phyloP scores from a whole-genome alignment of 2,113 vertebrate species.

The Aleadryas rufinucha region DNA sequence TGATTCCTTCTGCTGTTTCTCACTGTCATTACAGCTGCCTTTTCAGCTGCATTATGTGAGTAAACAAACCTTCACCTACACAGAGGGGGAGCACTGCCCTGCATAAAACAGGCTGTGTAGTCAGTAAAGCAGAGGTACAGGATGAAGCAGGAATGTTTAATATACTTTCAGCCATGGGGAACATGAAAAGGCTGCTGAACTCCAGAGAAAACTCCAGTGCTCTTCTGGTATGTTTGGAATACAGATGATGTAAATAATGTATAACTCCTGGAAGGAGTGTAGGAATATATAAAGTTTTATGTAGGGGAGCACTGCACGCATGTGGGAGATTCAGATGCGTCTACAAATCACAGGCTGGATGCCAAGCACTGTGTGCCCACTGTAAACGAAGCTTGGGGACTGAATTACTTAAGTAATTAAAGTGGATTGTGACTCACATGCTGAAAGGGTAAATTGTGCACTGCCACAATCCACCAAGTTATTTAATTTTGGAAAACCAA shows the following conservation, averaged over 20 bases:
- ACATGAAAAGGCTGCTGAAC: slow-evolving; percentile 1
- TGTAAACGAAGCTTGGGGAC: neutral
- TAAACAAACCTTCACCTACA: slow-evolving; percentile 15
- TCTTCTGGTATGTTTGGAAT: slow-evolving; percentile 10
- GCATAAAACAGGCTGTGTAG: neutral
- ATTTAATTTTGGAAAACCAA: slow-evolving; percentile 8
- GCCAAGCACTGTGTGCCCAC: neutral
- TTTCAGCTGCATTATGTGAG: neutral
- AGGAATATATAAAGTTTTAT: slow-evolving; percentile 18
- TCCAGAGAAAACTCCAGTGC: neutral
- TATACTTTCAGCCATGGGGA: neutral
- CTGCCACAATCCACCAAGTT: neutral
- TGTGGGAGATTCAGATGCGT: neutral
- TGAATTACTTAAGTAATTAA: slow-evolving; percentile 27
- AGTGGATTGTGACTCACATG: neutral
- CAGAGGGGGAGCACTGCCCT: neutral
- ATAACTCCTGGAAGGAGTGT: slow-evolving; percentile 5
- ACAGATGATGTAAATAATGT: slow-evolving; percentile 16
- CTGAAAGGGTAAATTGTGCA: slow-evolving; percentile 25
- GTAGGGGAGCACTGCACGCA: neutral
- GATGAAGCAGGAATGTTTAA: slow-evolving; percentile 2
- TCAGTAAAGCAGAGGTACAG: neutral
- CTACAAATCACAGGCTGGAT: neutral
- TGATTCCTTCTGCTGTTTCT: neutral
- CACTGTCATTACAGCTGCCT: neutral